A percentile compares a stretch with the other conserved stretches of the same genome.
These are phyloP conservation scores for Callocephalon fimbriatum DNA, from an alignment of 2,113 vertebrate genomes.

Conservation along the genomic window DNA sequence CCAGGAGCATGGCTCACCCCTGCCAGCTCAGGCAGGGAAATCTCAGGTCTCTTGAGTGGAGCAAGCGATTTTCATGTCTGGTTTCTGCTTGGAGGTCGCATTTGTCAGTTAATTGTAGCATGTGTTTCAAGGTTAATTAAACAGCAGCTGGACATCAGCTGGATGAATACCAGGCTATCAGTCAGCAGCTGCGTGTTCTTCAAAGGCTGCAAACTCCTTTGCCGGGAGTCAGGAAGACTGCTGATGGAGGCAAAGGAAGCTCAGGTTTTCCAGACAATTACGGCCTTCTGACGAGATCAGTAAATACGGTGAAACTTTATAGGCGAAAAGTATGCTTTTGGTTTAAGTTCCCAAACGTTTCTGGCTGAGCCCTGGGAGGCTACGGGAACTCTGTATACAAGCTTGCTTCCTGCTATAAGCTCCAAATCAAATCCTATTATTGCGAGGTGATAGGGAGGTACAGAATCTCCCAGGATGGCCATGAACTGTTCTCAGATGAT, in stretches of 20 bases:
- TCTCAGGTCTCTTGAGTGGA: neutral
- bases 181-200: neutral
- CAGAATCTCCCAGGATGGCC: neutral
- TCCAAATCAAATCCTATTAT: constrained; percentile 20
- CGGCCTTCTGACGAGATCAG: constrained; percentile 39
- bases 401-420: constrained; percentile 22
- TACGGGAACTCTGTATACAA: constrained; percentile 37
- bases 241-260: neutral
- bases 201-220: neutral
- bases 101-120: neutral
- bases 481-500: neutral
- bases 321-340: constrained; percentile 51
- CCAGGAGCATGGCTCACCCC: neutral
- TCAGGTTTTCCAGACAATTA: constrained; percentile 49
- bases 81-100: neutral
- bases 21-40: neutral
- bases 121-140: neutral
- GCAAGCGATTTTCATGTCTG: neutral
- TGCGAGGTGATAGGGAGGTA: constrained; percentile 17
- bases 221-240: neutral
- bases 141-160: constrained; percentile 18
- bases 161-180: neutral
- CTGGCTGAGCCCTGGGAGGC: neutral
- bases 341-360: constrained; percentile 51
- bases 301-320: constrained; percentile 43